Base-by-base conservation (phyloP, 2,113 vertebrate species). In the Dasyurus viverrinus region DNA sequence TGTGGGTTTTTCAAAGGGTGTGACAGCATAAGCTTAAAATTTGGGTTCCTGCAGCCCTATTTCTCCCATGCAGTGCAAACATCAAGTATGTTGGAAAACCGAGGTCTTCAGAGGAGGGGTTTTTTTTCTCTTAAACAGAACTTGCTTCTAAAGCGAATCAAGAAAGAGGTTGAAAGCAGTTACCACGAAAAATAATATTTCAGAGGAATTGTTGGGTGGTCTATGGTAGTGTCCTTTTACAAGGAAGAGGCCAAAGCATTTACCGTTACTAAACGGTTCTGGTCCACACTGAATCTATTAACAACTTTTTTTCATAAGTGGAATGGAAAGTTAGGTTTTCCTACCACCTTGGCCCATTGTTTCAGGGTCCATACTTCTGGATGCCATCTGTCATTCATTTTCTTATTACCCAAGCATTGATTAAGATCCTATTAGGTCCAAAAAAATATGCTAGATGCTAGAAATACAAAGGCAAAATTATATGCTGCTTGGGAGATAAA, bases 81-180 rank as follows among this genome's bases (percentile, higher is more conserved):
- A 93, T 94, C 76, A 91, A 93, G 95, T 94, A 93, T 91, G 53
- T 54, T 14, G 68, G 95, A 94, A 54, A 89, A 90, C 94, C 94
- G 92, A 96, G 94, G 55, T 96, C 92, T 96, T 90, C 93, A 93
- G 95, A 97, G 91, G 93, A 95, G 53, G 16, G 96, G 93, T 93
- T 84, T 76, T 27, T 60, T 60, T 46, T 89, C 46, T 22, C 10
- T 30, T 47, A 26, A n/a, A 42, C 92, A 95, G 94, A 97, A 97
- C 84, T 91, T 46, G 68, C 94, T 98, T 93, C 96, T 91, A 95
- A 94, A 97, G 89, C 47, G 92, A 97, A 98, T 97, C 50, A 96
- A 97, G 55, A 76, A 53, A 96, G 96, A 95, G 12, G 54, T 97
- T 96, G 92, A 96, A 97, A 97, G 95, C 95, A 97, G 95, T 96